Percentiles rank a stretch among this genome's conserved stretches.
These are phyloP conservation scores for Cliona cf. orientalis DNA, from an alignment of 37 sponge, comb jelly and placozoan genomes.

Conservation along the genomic window DNA sequence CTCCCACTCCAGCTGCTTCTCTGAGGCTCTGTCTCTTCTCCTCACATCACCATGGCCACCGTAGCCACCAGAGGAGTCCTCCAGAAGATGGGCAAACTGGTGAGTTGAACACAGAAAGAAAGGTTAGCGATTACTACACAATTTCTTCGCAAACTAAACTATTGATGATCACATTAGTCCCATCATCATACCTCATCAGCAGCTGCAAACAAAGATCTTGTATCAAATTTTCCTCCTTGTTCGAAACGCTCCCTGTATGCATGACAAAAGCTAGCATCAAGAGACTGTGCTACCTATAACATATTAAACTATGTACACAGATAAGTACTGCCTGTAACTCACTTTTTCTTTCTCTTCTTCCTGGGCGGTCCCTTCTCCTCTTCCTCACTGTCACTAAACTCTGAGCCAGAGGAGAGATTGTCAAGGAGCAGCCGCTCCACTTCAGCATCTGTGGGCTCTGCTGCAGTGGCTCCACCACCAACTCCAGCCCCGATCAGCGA, in stretches of 20 bases:
- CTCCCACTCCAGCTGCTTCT: slow-evolving; percentile 66
- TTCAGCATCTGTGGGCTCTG: slow-evolving; percentile 45
- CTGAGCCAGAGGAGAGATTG: slow-evolving; percentile 65
- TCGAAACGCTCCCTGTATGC: not conserved
- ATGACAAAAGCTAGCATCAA: not conserved
- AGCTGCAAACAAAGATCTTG: slow-evolving; percentile 71
- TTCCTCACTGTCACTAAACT: slow-evolving; percentile 34
- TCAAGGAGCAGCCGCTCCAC: slow-evolving; percentile 67
- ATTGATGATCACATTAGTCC: too few relatives aligned
- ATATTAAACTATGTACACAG: not conserved
- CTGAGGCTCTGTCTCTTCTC: not conserved
- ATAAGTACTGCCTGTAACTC: too few relatives aligned
- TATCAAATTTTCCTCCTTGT: slow-evolving; percentile 14
- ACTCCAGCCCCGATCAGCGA: slow-evolving; percentile 10
- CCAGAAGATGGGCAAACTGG: slow-evolving; percentile 69
- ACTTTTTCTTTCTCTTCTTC: slow-evolving; percentile 33
- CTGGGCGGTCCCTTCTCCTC: slow-evolving; percentile 3
- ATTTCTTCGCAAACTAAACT: too few relatives aligned
- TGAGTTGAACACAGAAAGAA: not conserved
- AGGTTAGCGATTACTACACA: not conserved
- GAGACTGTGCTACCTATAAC: not conserved
- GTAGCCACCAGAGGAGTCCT: slow-evolving; percentile 13
- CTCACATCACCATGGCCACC: not conserved
- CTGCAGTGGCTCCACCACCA: slow-evolving; percentile 7
- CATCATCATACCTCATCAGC: slow-evolving; percentile 79